Evolutionary conservation across 2,797 vertebrate species (phyloP), one percentile per base, ranked within the genome.

Genomic region (Thamnophis elegans): DNA sequence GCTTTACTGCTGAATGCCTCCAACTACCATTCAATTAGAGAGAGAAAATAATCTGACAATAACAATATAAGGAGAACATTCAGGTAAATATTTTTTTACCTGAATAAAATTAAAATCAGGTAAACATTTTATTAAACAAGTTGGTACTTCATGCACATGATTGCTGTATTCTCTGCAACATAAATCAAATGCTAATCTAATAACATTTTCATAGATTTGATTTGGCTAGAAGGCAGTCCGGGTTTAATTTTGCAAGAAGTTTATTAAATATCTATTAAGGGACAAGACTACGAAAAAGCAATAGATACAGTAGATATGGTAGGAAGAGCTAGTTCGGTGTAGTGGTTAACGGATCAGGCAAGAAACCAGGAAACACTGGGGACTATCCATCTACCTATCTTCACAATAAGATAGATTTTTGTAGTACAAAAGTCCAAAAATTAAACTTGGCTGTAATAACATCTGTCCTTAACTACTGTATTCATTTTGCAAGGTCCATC

Each of bases 121-220:
- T 60, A 16, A 92, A 56, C 85, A 26, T 86, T 92, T 92, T 86
- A 85, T 26, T 90, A 32, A 86, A 25, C 4, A 47, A 68, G 28
- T 36, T 78, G 62, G 36, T 85, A 56, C 91, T 89, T 89, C 82
- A 89, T 65, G 68, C 90, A 91, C 18, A 55, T 58, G 65, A 86
- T 86, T 42, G 62, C 65, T 56, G 36, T 62, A 89, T 28, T 68
- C 85, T 85, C 68, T 89, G 73, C 20, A 85, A 68, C 51, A 55
- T 16, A 16, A 28, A 42, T 89, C 73, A 53, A 42, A n/a, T 51
- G 58, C 13, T 28, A 89, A 91, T 56, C 32, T 62, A 85, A 56
- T 91, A 56, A 85, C 26, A n/a, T 86, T 62, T 88, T 58, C 59
- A 36, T 36, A 89, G 9, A 68, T 86, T 86, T 85, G 68, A 89